Evolutionary conservation across 1,140 invertebrate genomes (phyloP).

Genomic region (Linepithema humile): DNA sequence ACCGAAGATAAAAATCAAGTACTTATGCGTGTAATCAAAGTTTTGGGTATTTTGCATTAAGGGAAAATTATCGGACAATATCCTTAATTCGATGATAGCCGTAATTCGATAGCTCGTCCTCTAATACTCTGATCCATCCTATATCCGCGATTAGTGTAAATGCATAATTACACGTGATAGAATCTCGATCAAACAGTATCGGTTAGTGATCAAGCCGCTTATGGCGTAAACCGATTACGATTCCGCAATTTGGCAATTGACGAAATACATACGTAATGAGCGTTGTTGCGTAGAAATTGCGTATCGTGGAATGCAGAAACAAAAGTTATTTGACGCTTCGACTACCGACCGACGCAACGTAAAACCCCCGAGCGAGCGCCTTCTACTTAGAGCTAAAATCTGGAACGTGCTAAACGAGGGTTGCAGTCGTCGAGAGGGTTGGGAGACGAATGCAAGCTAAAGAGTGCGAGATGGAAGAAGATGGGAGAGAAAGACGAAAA

Average conservation of each 20-base stretch:
- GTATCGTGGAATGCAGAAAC: not conserved
- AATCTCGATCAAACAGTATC: not conserved
- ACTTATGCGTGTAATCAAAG: not conserved
- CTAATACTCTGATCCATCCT: slow-evolving; percentile 12
- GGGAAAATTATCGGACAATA: not conserved
- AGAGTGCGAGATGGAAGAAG: not conserved
- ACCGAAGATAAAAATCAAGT: not conserved
- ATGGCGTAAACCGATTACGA: not conserved
- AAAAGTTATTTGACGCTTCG: slow-evolving; percentile 46
- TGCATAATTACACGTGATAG: not conserved
- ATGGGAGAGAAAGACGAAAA: not conserved
- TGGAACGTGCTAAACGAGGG: slow-evolving; percentile 41
- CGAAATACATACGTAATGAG: not conserved
- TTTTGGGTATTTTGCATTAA: not conserved
- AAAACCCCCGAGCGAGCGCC: slow-evolving; percentile 56
- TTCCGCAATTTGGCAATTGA: not conserved
- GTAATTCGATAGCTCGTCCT: not conserved
- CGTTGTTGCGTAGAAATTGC: slow-evolving; percentile 18
- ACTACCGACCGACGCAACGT: slow-evolving; percentile 4
- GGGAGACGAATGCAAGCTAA: slow-evolving; percentile 17
- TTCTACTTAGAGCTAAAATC: slow-evolving; percentile 64
- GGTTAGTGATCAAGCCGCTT: not conserved
- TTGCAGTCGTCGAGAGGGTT: slow-evolving; percentile 15
- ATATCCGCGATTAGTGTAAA: not conserved
- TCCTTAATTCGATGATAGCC: not conserved